Evolutionary conservation across 2,797 vertebrate species (phyloP).

Genomic region (Fratercula arctica): DNA sequence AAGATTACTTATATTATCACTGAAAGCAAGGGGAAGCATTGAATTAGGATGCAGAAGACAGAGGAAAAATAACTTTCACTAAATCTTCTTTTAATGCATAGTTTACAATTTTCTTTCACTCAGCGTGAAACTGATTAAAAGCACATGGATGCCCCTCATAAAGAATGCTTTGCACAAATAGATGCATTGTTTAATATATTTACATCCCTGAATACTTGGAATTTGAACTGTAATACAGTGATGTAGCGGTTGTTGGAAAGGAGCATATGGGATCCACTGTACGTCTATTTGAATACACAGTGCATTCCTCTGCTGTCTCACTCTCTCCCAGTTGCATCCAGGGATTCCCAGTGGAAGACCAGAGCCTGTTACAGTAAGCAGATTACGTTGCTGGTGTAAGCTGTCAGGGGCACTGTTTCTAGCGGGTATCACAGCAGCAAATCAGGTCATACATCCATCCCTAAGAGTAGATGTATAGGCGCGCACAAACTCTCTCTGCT

Average conservation of each 20-base stretch:
- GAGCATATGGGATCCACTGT: slow-evolving; percentile 37
- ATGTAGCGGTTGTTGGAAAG: slow-evolving; percentile 62
- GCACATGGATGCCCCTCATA: slow-evolving; percentile 69
- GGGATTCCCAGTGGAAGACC: slow-evolving; percentile 32
- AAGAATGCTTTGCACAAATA: slow-evolving; percentile 67
- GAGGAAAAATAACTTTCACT: slow-evolving; percentile 78
- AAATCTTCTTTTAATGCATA: slow-evolving; percentile 84
- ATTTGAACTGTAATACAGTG: slow-evolving; percentile 63
- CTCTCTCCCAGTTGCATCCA: not conserved
- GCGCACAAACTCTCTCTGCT: not conserved
- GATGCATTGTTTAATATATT: slow-evolving; percentile 76
- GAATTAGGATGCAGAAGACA: slow-evolving; percentile 82
- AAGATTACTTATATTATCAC: slow-evolving; percentile 82
- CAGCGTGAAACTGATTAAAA: slow-evolving; percentile 83
- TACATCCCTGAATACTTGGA: slow-evolving; percentile 66
- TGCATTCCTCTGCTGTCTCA: slow-evolving; percentile 52
- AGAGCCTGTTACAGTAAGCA: not conserved
- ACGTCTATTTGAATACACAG: slow-evolving; percentile 63
- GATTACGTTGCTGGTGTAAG: not conserved
- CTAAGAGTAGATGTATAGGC: not conserved
- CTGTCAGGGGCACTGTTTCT: not conserved
- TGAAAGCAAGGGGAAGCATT: slow-evolving; percentile 73
- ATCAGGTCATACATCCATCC: not conserved
- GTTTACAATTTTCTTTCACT: slow-evolving; percentile 81
- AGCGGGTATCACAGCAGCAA: not conserved